Base-by-base conservation (phyloP, 2,113 vertebrate species). In the Leiothrix lutea region DNA sequence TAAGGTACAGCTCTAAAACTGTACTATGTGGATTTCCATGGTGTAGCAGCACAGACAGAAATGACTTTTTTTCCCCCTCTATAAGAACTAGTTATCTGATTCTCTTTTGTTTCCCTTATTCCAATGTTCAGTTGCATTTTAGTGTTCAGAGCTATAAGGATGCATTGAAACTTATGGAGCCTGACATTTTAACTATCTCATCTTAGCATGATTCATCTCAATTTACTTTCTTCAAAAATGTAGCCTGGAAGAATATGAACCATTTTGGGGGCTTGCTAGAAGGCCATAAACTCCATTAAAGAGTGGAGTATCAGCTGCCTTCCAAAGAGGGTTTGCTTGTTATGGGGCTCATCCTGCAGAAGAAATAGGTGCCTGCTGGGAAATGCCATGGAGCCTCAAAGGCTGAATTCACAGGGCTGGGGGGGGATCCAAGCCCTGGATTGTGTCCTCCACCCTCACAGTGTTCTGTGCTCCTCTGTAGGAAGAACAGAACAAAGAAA, bases 161-260 rank as follows among this genome's bases (percentile, higher is more conserved):
- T 96, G 94, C 86, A 95, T 82, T 98, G 97, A 97, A 96, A 97
- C 97, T 96, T 97, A 97, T 58, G 92, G 93, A 96, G 94, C 96
- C 92, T 96, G 97, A 96, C 97, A 91, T 97, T 97, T 97, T 97
- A 98, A 97, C 97, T 97, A 75, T 97, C 96, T 95, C 95, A 82
- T 92, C 93, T 97, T 96, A 92, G 88, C 67, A 78, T 93, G 97
- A 97, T 97, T 98, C 96, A 97, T 98, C 97, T 97, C 97, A 92
- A 97, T 98, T 98, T 97, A 89, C 94, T 98, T 97, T 97, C 95
- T 92, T 97, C 94, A 92, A 77, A 97, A 97, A 97, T 69, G 92
- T 71, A 82, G 86, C 94, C 94, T 95, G 80, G 87, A 95, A 97
- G 94, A 97, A 96, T 95, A 96, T 51, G 31, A 87, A 94, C 86